Evolutionary conservation across 2,113 vertebrate species (phyloP).

Genomic region (Sorex fumeus): DNA sequence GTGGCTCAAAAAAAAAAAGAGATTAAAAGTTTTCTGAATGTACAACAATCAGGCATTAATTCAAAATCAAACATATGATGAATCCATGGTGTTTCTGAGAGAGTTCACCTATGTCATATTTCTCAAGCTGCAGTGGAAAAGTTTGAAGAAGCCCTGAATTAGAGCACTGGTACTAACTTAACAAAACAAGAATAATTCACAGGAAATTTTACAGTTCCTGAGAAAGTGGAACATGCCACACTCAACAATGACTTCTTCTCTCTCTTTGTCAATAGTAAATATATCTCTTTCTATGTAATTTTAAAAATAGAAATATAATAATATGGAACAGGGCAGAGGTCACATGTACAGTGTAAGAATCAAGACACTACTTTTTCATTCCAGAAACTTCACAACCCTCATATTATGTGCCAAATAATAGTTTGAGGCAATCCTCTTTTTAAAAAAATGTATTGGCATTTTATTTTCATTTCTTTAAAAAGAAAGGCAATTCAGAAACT

Average conservation of each 20-base stretch:
- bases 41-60: too few relatives aligned
- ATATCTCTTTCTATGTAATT: background rate
- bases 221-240: background rate
- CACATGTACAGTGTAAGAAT: background rate
- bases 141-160: too few relatives aligned
- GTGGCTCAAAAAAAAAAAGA: too few relatives aligned
- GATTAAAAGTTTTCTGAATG: too few relatives aligned
- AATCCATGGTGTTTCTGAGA: too few relatives aligned
- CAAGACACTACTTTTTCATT: background rate
- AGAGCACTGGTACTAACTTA: too few relatives aligned
- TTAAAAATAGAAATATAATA: background rate
- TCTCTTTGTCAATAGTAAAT: background rate
- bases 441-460: slow-evolving; percentile 18
- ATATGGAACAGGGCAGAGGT: background rate
- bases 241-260: background rate
- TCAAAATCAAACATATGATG: too few relatives aligned
- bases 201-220: background rate
- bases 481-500: background rate
- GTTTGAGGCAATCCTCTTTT: background rate
- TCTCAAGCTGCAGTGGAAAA: too few relatives aligned
- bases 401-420: too few relatives aligned
- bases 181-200: background rate
- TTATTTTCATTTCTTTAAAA: slow-evolving; percentile 50
- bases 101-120: too few relatives aligned
- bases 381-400: background rate